Base-by-base conservation (phyloP, 2,113 vertebrate genomes). In the Etheostoma spectabile region DNA sequence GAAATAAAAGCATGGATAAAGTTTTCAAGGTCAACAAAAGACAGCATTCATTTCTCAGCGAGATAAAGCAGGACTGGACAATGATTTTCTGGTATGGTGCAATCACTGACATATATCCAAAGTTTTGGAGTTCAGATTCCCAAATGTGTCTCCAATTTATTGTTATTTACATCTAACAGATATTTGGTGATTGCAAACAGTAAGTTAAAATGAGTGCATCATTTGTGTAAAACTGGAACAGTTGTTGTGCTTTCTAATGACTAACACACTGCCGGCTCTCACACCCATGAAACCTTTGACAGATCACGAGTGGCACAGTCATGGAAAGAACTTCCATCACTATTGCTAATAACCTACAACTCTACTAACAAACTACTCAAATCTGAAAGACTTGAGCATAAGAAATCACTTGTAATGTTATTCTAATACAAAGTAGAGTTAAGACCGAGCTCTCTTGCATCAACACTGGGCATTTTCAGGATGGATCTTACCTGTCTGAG, bases 401-500 rank as follows among this genome's bases (percentile, higher is more conserved):
- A 70, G 27, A 62, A 68, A 76, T 73, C 56, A 22, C 10, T 15
- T 68, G 10, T 42, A 27, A 56, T 21, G 27, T 15, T 35, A 55
- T 8, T 66, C 33, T 46, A 21, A 61, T 21, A 45, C 30, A 51
- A 14, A 35, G 53, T 2, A 8, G 7, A 49, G 42, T 62, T n/a
- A 18, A 69, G 53, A 46, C 5, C 3, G 6, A 57, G 64, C 15
- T 57, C 15, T 64, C 10, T 38, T 7, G 21, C 33, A 61, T 21
- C 38, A 45, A 45, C n/a, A 27, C 15, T 8, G 62, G 13, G n/a
- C 15, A 27, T 66, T 65, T 71, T 72, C 46, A 60, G 35, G 33
- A 52, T n/a, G 27, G 3, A 51, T 53, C 91, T 0, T 96, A 99
- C 98, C 98, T 97, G 97, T 96, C 78, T 96, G 96, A 91, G 95